These are phyloP conservation scores for Dascyllus trimaculatus DNA, from an alignment of 2,113 vertebrate species.

Conservation along the genomic window DNA sequence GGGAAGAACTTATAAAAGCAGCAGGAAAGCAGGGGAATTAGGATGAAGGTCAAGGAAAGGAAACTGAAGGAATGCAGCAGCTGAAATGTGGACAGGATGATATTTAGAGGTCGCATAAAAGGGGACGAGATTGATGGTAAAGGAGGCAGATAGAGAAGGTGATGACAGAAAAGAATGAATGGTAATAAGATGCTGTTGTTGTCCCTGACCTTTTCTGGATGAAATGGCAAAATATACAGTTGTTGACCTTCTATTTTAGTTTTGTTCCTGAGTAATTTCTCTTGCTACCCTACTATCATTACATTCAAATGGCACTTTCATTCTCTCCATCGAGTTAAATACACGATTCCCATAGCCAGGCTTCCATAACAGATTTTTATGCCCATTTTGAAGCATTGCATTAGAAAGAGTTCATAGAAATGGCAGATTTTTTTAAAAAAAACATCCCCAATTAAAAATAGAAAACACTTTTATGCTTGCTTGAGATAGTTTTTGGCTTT, in stretches of 20 bases:
- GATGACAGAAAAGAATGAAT: constrained; percentile 12
- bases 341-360: neutral
- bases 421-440: too few species aligned
- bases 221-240: neutral
- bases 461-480: too few species aligned
- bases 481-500: too few species aligned
- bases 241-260: neutral
- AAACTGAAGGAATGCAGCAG: constrained; percentile 24
- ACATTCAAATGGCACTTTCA: neutral
- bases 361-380: too few species aligned
- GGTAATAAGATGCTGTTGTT: neutral
- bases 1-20: constrained; percentile 2
- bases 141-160: neutral
- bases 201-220: constrained; percentile 20
- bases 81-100: neutral
- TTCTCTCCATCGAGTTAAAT: neutral
- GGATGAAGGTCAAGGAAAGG: constrained; percentile 36
- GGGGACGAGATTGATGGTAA: neutral
- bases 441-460: too few species aligned
- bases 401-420: too few species aligned
- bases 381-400: too few species aligned
- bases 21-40: constrained; percentile 7
- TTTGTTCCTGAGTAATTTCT: neutral
- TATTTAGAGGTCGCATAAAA: constrained; percentile 36
- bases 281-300: neutral